Base-by-base conservation (phyloP, 53 echinoderm and acorn worm species). In the Actinopyga echinites region DNA sequence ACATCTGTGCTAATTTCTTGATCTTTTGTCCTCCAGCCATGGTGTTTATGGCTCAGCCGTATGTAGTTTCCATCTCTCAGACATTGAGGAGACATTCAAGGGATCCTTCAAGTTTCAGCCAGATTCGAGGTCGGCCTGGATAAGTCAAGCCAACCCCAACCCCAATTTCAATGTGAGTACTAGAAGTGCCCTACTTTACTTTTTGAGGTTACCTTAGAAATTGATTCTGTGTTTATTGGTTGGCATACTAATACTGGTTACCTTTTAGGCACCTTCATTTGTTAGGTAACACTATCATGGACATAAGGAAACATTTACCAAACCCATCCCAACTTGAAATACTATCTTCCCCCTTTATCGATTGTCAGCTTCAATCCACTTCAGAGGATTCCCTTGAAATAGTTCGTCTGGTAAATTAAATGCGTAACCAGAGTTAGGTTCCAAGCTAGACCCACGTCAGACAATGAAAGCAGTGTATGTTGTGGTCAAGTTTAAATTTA, bases 81-180 rank as follows among this genome's bases (percentile, higher is more conserved):
- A 81, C 65, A 95, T 97, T 42, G 88, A 97, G 22, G 90, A 85
- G 25, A 86, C 99, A n/a, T 97, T 97, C 84, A 57, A 61, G 6
- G 99, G 99, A 30, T 80, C 94, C 37, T 97, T 95, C 85, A 95
- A 90, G 69, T 95, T 88, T 67, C 99, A 97, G 85, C 74, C 87
- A 38, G 92, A 97, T 57, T 74, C 94, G 8, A 79, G 84, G 37
- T 97, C 99, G 9, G 86, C 95, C 0, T 97, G 99, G 99, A 79
- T 86, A 45, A 92, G 57, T 24, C 92, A 87, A 79, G 89, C 89
- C 28, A 97, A 97, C 86, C 56, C 88, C 32, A 92, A 90, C 69
- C 99, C 99, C 2, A 79, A 79, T 59, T 79, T 79, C 22, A 79
- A 79, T 25, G 79, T 79, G 32, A 79, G 79, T 79, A 69, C 11